Percentiles rank a stretch among this genome's conserved stretches.
phyloP scores from a whole-genome alignment of 2,888 invertebrate species.

The Nemotelus pantherinus region DNA sequence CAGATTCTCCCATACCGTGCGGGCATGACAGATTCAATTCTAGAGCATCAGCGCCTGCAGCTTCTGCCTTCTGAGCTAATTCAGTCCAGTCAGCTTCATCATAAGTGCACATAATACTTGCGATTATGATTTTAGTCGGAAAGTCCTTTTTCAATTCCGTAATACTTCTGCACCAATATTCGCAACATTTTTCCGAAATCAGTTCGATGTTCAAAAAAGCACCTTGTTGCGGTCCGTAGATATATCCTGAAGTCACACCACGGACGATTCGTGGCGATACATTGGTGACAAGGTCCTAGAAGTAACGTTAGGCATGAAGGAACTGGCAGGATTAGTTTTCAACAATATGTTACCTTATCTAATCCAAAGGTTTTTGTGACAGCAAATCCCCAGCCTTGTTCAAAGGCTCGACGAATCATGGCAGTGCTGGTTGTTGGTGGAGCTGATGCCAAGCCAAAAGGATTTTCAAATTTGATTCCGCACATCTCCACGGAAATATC shows the following conservation, averaged over 20 bases:
- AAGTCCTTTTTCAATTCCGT: constrained; percentile 90
- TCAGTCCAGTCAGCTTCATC: constrained; percentile 88
- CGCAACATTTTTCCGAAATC: constrained; percentile 94
- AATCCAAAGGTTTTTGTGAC: constrained; percentile 96
- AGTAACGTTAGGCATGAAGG: constrained; percentile 31
- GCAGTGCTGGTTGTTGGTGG: constrained; percentile 94
- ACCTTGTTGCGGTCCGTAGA: constrained; percentile 95
- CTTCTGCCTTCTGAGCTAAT: constrained; percentile 79
- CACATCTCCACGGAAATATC: constrained; percentile 94
- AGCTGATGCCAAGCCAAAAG: constrained; percentile 96
- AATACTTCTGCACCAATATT: constrained; percentile 92
- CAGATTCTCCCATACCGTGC: constrained; percentile 98
- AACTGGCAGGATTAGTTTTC: not conserved
- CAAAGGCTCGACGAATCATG: constrained; percentile 95
- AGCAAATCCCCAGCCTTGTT: constrained; percentile 97
- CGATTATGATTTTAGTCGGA: constrained; percentile 89
- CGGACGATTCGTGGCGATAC: constrained; percentile 96
- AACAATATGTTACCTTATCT: constrained; percentile 77
- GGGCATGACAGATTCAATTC: constrained; percentile 98
- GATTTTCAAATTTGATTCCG: constrained; percentile 93
- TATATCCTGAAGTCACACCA: constrained; percentile 90
- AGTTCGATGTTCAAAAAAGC: constrained; percentile 97
- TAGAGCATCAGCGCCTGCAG: constrained; percentile 90
- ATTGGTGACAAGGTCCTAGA: constrained; percentile 93
- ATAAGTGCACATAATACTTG: constrained; percentile 94